Evolutionary conservation across 2,113 vertebrate genomes (phyloP), one percentile per base, ranked within the genome.

Genomic region (Tympanuchus pallidicinctus): DNA sequence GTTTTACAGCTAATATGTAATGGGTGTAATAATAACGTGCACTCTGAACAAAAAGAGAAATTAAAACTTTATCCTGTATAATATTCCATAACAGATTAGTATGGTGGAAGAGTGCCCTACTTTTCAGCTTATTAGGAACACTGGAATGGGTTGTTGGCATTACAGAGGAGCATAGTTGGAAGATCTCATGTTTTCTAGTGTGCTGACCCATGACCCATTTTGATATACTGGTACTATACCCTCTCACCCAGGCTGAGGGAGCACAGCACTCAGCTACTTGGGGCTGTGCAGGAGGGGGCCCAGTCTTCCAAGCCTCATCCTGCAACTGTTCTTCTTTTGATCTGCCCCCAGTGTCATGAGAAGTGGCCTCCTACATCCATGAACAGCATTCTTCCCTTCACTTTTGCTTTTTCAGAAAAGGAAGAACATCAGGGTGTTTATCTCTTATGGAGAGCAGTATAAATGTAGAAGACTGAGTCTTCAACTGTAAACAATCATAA

Each of bases 311-410:
- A 11, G 32, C 36, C 13, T n/a, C 5, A 42, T 6, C 2, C 34
- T 50, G 20, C 10, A 54, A 10, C 14, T 14, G 2, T 59, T 27
- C 10, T 5, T 10, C 80, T 27, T 74, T 61, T 57, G 45, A 10
- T 40, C 11, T 69, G 19, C 28, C 32, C 0, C 1, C 20, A 10
- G 2, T 27, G 20, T 8, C 5, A 13, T 0, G 13, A 61, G 14
- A 84, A 54, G 18, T 13, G 5, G 18, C 11, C 79, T 52, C 40
- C 76, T 63, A 8, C 28, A 71, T 73, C 19, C 36, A 34, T 74
- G 45, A 8, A 18, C 13, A n/a, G 18, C 20, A 40, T 24, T 25
- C 47, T 65, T 50, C 47, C 60, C 16, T n/a, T 7, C 73, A 22
- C 22, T 13, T 78, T 72, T 50, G 43, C 28, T 73, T 86, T 87